phyloP scores from a whole-genome alignment of 2,888 invertebrate genomes.

The Nemurella pictetii region DNA sequence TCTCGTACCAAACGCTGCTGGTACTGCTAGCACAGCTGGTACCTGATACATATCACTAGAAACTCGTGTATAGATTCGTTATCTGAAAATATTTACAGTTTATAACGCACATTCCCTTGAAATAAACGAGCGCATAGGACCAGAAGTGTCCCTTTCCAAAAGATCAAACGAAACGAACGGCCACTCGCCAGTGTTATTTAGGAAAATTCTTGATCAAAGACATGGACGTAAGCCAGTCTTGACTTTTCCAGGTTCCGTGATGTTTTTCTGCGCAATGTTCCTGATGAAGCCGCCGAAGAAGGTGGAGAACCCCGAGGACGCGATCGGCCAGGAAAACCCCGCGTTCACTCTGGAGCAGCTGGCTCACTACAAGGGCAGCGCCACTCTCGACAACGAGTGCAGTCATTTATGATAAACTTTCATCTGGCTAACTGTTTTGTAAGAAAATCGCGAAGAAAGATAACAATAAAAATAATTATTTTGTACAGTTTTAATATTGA shows the following conservation, averaged over 20 bases:
- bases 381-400: not conserved
- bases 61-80: too few relatives aligned
- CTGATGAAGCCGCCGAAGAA: conserved; percentile 64
- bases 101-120: too few relatives aligned
- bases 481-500: not conserved
- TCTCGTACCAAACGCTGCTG: too few relatives aligned
- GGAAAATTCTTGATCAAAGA: too few relatives aligned
- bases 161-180: too few relatives aligned
- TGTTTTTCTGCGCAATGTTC: conserved; percentile 80
- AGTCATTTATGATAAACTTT: conserved; percentile 7
- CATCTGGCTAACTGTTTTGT: not conserved
- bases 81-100: too few relatives aligned
- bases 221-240: too few relatives aligned
- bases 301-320: conserved; percentile 45
- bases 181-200: too few relatives aligned
- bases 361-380: conserved; percentile 24
- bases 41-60: too few relatives aligned
- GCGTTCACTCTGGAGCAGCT: conserved; percentile 52
- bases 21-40: too few relatives aligned
- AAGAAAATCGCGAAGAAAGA: not conserved
- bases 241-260: conserved; percentile 67
- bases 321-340: conserved; percentile 58
- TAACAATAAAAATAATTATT: not conserved
- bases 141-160: too few relatives aligned
- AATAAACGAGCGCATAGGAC: too few relatives aligned